Base-by-base conservation (phyloP, 37 sponge, comb jelly and placozoan species). In the Diacarnus erythraeanus region DNA sequence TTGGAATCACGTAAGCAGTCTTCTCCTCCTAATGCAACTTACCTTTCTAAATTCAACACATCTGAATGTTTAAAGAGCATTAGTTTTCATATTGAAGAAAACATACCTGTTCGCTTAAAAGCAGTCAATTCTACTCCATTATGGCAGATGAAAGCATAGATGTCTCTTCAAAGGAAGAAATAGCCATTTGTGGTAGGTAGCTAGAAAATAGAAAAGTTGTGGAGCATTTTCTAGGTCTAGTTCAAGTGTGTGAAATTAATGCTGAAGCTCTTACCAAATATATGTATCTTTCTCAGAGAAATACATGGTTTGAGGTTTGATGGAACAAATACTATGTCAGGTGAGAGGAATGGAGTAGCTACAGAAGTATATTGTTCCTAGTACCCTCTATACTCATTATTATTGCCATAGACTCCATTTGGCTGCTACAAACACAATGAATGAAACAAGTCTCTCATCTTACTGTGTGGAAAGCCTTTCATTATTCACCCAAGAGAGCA, bases 121-220 rank as follows among this genome's bases (percentile, higher is more conserved):
- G 60, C 8, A 74, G 83, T 41, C 8, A 25, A 8, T n/a, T n/a
- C n/a, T n/a, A n/a, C n/a, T n/a, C n/a, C n/a, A n/a, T n/a, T n/a
- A n/a, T n/a, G n/a, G n/a, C 84, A 67, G 84, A 83, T 47, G 76
- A 83, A 76, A 76, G 84, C 42, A 76, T 77, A 21, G 77, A 76
- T 64, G 71, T 83, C n/a, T 59, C 76, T 34, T 76, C 83, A 5
- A 54, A 63, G 64, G 75, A 82, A 39, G 75, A 82, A 33, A 8
- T 82, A 39, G 73, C 83, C 29, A 23, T 74, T 36, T 83, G 69
- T 76, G 69, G 60, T 40, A 42, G 80, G 38, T 67, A 70, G 80
- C 31, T 69, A 20, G 70, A 79, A 40, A 42, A 30, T 41, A 54
- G 54, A 21, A 68, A 67, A 57, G 42, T 42, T 69, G 71, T 79